Evolutionary conservation across 2,888 invertebrate species (phyloP).

Genomic region (Latrodectus hesperus): DNA sequence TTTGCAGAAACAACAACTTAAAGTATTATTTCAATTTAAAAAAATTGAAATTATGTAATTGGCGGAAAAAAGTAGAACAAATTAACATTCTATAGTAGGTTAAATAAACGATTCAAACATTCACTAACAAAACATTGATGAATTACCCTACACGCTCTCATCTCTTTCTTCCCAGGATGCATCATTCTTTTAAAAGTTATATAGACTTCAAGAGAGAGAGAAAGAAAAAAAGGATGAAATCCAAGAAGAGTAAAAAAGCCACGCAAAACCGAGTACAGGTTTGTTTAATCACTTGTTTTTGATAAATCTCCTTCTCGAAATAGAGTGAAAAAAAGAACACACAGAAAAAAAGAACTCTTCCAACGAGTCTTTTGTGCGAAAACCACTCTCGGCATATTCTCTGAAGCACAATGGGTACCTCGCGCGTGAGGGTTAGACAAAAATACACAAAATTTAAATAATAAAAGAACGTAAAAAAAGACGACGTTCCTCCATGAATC

Average conservation of each 20-base stretch:
- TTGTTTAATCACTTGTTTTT: constrained; percentile 50
- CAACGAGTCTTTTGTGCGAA: constrained; percentile 59
- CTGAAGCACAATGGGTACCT: constrained; percentile 27
- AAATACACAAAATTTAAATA: constrained; percentile 64
- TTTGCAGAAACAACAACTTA: too few species aligned
- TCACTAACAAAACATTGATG: background rate
- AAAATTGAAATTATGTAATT: too few species aligned
- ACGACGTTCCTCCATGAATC: constrained; percentile 33
- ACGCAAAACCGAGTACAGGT: constrained; percentile 20
- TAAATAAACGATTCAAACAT: background rate
- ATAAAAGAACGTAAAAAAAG: constrained; percentile 5
- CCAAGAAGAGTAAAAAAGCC: background rate
- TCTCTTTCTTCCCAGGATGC: background rate
- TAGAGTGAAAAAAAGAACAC: background rate
- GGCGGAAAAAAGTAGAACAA: too few species aligned
- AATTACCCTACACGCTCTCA: background rate
- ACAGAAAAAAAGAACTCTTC: constrained; percentile 25
- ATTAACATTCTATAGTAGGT: too few species aligned
- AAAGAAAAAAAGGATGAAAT: background rate
- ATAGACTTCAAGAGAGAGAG: background rate
- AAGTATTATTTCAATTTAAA: too few species aligned
- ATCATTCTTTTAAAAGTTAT: background rate
- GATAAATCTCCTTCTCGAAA: constrained; percentile 43
- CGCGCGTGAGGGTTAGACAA: constrained; percentile 52
- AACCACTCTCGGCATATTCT: constrained; percentile 7